phyloP scores from a whole-genome alignment of 2,797 vertebrate species.

The Smutsia temminckii region DNA sequence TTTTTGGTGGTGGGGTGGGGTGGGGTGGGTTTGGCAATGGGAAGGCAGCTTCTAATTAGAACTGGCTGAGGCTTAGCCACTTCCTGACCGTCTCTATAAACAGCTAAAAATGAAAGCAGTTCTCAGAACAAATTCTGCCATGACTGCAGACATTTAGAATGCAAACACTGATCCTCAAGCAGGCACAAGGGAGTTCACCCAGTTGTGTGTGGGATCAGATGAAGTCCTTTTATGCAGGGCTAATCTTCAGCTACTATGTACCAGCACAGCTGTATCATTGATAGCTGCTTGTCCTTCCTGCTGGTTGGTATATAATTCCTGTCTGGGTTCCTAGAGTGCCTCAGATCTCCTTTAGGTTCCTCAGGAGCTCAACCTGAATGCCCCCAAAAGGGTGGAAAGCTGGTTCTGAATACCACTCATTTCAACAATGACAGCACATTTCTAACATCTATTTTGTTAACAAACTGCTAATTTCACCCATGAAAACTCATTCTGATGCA shows the following conservation, averaged over 20 bases:
- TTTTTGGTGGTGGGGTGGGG: neutral
- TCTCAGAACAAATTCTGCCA: neutral
- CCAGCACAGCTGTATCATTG: accelerated
- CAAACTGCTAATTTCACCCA: neutral
- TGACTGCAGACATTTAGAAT: neutral
- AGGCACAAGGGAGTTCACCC: neutral
- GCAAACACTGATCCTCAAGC: neutral
- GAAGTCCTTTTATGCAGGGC: neutral
- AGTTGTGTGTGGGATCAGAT: neutral
- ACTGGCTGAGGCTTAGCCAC: neutral
- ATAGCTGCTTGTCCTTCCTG: neutral
- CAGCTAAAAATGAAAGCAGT: neutral
- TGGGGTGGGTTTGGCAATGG: neutral
- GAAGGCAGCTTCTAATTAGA: neutral
- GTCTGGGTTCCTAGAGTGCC: neutral
- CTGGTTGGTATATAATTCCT: neutral
- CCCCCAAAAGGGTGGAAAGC: neutral
- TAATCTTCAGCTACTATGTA: neutral
- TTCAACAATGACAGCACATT: neutral
- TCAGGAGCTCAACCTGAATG: neutral
- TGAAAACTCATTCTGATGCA: neutral
- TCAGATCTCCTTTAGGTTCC: neutral
- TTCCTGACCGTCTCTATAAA: neutral
- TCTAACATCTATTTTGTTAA: neutral
- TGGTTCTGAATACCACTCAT: neutral